A percentile compares a stretch with the other conserved stretches of the same genome.
Evolutionary conservation across 2,797 vertebrate genomes (phyloP).

Genomic region (Fistularia tabacaria): DNA sequence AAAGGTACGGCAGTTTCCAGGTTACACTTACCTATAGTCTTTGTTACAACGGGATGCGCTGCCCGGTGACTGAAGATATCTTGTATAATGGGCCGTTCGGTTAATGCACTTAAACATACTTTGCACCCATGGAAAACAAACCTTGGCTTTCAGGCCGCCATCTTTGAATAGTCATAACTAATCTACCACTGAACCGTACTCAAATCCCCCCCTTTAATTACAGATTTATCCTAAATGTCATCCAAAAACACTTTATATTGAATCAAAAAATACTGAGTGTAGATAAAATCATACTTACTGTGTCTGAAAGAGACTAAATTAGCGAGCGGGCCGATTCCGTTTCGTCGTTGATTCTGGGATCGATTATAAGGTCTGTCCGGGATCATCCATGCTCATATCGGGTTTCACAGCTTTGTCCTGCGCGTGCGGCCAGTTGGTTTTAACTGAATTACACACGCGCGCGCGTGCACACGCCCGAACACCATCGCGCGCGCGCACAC

Average conservation of each 20-base stretch:
- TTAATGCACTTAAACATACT: constrained; percentile 77
- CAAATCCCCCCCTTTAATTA: no score
- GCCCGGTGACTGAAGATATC: constrained; percentile 39
- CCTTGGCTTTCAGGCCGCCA: constrained; percentile 63
- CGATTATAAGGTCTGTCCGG: constrained; percentile 31
- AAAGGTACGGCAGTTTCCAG: background rate
- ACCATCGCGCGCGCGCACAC: no score
- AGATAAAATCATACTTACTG: background rate
- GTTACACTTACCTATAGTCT: constrained; percentile 57
- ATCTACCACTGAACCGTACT: constrained; percentile 16
- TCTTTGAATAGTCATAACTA: constrained; percentile 56
- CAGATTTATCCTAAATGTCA: no score
- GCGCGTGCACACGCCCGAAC: no score
- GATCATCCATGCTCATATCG: constrained; percentile 8
- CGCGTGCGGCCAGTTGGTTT: background rate
- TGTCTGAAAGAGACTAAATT: background rate
- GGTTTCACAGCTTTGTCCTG: constrained; percentile 9
- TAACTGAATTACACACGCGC: no score
- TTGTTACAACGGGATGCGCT: constrained; percentile 20
- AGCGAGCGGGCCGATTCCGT: background rate
- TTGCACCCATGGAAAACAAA: constrained; percentile 63
- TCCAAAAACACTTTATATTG: no score
- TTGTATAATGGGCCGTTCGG: constrained; percentile 52
- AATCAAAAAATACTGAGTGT: background rate
- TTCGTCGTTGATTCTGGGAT: constrained; percentile 35